These are phyloP conservation scores for Phrixothrix hirtus DNA, from an alignment of 2,888 invertebrate species.

Conservation along the genomic window DNA sequence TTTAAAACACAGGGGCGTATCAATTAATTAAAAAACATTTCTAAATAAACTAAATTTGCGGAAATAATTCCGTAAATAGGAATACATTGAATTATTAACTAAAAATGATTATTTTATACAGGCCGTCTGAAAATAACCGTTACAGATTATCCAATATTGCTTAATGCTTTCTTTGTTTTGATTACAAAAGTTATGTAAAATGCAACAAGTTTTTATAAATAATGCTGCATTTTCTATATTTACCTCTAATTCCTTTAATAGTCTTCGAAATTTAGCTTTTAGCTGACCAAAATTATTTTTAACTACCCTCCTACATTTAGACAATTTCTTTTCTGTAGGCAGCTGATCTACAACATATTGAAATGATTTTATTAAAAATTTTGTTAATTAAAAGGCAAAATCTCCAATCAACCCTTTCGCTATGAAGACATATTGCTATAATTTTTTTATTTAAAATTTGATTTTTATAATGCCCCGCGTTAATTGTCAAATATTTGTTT, in stretches of 20 bases:
- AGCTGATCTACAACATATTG: not conserved
- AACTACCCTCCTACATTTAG: not conserved
- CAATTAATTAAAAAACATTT: too few relatives aligned
- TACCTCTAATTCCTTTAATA: not conserved
- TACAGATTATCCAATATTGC: too few relatives aligned
- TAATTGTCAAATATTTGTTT: too few relatives aligned
- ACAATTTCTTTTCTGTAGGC: not conserved
- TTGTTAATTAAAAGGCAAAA: not conserved
- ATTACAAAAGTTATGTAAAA: not conserved
- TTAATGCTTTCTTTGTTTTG: not conserved
- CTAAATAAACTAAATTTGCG: too few relatives aligned
- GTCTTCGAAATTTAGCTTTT: conserved; percentile 1
- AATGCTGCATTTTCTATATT: not conserved
- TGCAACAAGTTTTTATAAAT: not conserved
- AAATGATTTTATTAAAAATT: not conserved
- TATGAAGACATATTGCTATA: too few relatives aligned
- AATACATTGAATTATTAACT: too few relatives aligned
- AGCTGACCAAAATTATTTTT: not conserved
- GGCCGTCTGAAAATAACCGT: too few relatives aligned
- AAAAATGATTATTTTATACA: too few relatives aligned
- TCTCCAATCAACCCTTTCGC: not conserved
- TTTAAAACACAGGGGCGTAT: too few relatives aligned
- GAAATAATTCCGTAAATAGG: too few relatives aligned
- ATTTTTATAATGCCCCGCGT: too few relatives aligned
- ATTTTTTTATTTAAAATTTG: too few relatives aligned